Conservation (phyloP, 2,113 vertebrate species). For the Centropus bengalensis region DNA sequence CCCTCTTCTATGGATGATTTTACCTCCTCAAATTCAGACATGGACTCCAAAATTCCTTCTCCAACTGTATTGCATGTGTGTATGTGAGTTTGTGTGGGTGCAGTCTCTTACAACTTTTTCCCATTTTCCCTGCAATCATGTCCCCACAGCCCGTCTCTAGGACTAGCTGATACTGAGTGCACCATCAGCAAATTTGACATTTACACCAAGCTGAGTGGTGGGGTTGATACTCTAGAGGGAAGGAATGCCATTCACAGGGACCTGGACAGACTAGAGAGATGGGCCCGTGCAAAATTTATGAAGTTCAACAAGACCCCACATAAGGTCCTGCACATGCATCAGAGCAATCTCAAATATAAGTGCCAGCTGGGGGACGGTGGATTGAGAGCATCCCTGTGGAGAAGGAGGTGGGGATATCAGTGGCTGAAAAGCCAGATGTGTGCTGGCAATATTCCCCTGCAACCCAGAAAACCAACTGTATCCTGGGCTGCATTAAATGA, state of each 20-base stretch:
- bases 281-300: neutral
- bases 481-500: too few relatives aligned
- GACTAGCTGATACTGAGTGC: neutral
- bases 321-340: neutral
- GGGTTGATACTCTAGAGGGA: neutral
- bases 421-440: too few relatives aligned
- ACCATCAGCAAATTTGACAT: neutral
- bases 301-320: neutral
- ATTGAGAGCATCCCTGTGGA: neutral
- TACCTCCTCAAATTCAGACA: neutral
- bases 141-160: neutral
- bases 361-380: neutral
- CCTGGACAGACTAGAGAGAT: neutral
- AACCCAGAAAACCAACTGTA: too few relatives aligned
- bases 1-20: neutral
- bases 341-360: neutral
- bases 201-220: neutral
- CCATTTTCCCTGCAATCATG: neutral
- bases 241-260: neutral
- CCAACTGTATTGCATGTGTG: neutral
- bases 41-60: neutral
- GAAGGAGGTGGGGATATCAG: too few relatives aligned
- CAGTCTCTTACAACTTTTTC: neutral
- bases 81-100: neutral
- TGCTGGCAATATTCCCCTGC: too few relatives aligned